phyloP scores from a whole-genome alignment of 2,888 invertebrate genomes.

The Lagria hirta region DNA sequence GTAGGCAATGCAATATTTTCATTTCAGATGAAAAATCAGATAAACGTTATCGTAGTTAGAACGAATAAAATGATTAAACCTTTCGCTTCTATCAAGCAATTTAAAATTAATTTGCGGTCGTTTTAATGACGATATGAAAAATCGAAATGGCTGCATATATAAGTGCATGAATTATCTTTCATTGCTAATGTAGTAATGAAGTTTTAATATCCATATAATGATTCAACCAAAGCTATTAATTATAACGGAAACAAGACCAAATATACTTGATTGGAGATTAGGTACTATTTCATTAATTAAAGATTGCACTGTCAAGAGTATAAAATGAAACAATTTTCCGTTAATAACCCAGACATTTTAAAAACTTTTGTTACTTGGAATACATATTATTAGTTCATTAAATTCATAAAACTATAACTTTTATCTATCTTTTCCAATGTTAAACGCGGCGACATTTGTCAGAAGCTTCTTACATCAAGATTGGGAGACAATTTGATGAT shows the following conservation, averaged over 20 bases:
- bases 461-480: too few relatives aligned
- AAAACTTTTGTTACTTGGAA: too few relatives aligned
- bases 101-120: conserved; percentile 18
- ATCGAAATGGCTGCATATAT: conserved; percentile 16
- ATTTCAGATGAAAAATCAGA: conserved; percentile 13
- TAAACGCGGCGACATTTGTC: too few relatives aligned
- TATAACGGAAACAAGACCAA: conserved; percentile 20
- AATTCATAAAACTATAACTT: too few relatives aligned
- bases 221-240: conserved; percentile 20
- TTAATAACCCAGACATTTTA: too few relatives aligned
- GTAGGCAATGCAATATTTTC: too few relatives aligned
- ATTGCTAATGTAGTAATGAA: conserved; percentile 25
- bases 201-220: conserved; percentile 28
- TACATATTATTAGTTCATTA: too few relatives aligned
- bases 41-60: conserved; percentile 11
- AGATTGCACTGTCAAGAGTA: conserved; percentile 18
- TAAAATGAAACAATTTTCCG: too few relatives aligned
- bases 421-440: too few relatives aligned
- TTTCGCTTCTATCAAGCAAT: conserved; percentile 15
- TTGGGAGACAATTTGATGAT: too few relatives aligned
- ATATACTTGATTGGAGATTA: conserved; percentile 16
- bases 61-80: conserved; percentile 15
- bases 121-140: conserved; percentile 25
- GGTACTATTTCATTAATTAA: conserved; percentile 13
- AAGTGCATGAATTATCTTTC: conserved; percentile 26